Percentiles rank a stretch among this genome's conserved stretches.
These are phyloP conservation scores for Galendromus occidentalis DNA, from an alignment of 1,140 invertebrate species.

Conservation along the genomic window DNA sequence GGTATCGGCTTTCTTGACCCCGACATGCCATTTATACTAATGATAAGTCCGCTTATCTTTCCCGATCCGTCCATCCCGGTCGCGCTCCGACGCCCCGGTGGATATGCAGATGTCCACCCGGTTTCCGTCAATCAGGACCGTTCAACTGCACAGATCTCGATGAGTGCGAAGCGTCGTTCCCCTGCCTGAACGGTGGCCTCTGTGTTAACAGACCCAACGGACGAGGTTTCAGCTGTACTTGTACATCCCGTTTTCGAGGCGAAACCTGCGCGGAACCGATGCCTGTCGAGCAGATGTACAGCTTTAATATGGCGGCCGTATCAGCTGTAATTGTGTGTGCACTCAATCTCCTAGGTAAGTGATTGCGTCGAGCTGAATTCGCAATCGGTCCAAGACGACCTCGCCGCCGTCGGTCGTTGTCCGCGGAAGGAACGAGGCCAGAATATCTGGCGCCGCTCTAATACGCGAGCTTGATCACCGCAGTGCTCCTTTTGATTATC, in stretches of 20 bases:
- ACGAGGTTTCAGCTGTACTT: not conserved
- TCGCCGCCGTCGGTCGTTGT: too few relatives aligned
- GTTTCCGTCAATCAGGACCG: not conserved
- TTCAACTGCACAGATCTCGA: conserved; percentile 15
- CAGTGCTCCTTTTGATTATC: not conserved
- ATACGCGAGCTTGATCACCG: too few relatives aligned
- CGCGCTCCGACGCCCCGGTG: too few relatives aligned
- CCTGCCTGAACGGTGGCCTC: conserved; percentile 16
- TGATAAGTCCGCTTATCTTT: too few relatives aligned
- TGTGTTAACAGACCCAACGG: conserved; percentile 15
- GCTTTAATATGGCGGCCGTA: conserved; percentile 2
- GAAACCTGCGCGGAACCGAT: not conserved
- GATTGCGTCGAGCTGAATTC: too few relatives aligned
- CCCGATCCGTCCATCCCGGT: too few relatives aligned
- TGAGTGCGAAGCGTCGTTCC: conserved; percentile 13
- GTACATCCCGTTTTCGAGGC: not conserved
- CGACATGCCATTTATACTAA: too few relatives aligned
- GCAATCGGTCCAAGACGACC: too few relatives aligned
- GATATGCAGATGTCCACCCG: not conserved
- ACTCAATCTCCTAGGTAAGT: conserved; percentile 1
- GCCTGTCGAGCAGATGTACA: not conserved
- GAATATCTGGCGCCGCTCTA: too few relatives aligned
- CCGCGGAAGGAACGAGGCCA: too few relatives aligned
- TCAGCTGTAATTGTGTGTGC: not conserved
- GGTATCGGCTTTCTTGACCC: too few relatives aligned